These are phyloP conservation scores for Scalopus aquaticus DNA, from an alignment of 2,113 vertebrate species.

Conservation along the genomic window DNA sequence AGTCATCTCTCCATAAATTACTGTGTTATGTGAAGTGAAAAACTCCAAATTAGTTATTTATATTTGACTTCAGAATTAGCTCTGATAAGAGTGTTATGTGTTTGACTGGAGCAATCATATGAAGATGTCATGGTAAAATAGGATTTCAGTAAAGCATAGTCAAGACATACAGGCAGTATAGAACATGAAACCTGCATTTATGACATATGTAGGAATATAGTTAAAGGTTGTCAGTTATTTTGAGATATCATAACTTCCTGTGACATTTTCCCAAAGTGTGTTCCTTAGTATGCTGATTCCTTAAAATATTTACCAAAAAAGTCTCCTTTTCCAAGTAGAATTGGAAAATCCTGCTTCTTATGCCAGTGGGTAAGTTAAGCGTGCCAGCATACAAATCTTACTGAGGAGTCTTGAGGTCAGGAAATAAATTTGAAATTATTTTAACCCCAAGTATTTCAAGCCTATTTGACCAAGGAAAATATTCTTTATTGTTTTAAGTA, in stretches of 20 bases:
- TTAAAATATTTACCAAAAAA: conserved; percentile 15
- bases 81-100: not conserved
- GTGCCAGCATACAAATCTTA: not conserved
- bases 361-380: not conserved
- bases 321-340: not conserved
- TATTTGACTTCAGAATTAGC: not conserved
- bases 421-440: not conserved
- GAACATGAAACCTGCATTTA: not conserved
- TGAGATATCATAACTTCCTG: not conserved
- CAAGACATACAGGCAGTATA: not conserved
- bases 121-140: not conserved
- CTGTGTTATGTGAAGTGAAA: not conserved
- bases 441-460: not conserved
- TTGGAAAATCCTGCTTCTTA: not conserved
- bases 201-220: not conserved
- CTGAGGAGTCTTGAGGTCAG: not conserved
- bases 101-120: not conserved
- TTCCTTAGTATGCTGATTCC: not conserved
- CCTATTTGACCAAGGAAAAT: not conserved
- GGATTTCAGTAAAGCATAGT: conserved; percentile 13
- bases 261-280: not conserved
- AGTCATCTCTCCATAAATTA: not conserved
- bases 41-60: not conserved
- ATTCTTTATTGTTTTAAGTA: not conserved
- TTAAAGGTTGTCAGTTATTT: not conserved